A percentile compares a stretch with the other conserved stretches of the same genome.
These are phyloP conservation scores for Ectobius pallidus DNA, from an alignment of 2,888 invertebrate genomes.

Conservation along the genomic window DNA sequence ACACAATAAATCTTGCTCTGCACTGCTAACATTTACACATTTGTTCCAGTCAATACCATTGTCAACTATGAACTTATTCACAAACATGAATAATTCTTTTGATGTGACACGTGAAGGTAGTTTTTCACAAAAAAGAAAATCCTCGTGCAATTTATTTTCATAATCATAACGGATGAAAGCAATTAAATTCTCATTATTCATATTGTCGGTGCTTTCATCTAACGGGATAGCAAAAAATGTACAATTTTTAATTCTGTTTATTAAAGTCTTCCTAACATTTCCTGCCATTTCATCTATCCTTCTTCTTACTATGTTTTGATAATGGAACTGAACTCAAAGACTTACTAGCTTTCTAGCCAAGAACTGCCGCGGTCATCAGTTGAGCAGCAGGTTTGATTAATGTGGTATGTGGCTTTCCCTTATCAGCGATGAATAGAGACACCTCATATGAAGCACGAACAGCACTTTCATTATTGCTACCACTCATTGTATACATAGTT, in stretches of 20 bases:
- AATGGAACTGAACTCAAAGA: too few species aligned
- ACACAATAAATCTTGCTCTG: background rate
- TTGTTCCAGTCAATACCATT: too few species aligned
- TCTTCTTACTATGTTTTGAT: too few species aligned
- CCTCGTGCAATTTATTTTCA: constrained; percentile 8
- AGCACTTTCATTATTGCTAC: constrained; percentile 3
- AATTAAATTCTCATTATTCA: background rate
- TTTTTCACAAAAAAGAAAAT: constrained; percentile 7
- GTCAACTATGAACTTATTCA: constrained; percentile 3
- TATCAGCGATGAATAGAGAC: constrained; percentile 7
- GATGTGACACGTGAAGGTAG: background rate
- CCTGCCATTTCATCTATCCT: too few species aligned
- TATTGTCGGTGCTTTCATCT: constrained; percentile 4
- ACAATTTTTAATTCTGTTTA: background rate
- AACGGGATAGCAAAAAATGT: background rate
- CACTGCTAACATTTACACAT: background rate
- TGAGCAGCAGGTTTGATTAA: too few species aligned
- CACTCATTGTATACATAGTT: too few species aligned
- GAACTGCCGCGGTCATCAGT: background rate
- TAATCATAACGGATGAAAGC: constrained; percentile 6
- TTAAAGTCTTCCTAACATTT: too few species aligned
- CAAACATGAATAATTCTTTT: constrained; percentile 1
- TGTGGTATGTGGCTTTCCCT: constrained; percentile 4
- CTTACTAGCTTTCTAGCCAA: background rate
- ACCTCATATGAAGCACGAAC: background rate